phyloP scores from a whole-genome alignment of 1,140 invertebrate genomes.

The Drosophila subobscura region DNA sequence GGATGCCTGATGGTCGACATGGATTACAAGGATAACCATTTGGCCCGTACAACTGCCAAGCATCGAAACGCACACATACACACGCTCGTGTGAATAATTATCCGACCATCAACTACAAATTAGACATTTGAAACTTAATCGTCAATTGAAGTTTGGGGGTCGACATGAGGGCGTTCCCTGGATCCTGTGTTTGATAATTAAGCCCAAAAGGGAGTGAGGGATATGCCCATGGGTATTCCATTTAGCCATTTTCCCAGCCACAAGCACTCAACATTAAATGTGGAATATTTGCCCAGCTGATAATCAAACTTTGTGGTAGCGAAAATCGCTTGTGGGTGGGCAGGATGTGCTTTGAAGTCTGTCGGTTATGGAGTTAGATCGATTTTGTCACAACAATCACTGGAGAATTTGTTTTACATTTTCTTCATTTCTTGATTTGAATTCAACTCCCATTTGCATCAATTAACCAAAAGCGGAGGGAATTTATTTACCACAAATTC shows the following conservation, averaged over 20 bases:
- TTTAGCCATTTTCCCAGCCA: constrained; percentile 5
- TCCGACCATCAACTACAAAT: constrained; percentile 62
- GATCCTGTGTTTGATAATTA: constrained; percentile 15
- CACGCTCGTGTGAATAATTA: constrained; percentile 26
- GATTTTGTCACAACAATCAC: no score
- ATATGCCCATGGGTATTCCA: constrained; percentile 8
- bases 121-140: constrained; percentile 67
- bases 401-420: no score
- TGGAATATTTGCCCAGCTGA: constrained; percentile 28
- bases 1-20: constrained; percentile 24
- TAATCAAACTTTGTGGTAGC: constrained; percentile 21
- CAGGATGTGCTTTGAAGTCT: no score
- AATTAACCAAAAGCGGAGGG: no score
- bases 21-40: constrained; percentile 65
- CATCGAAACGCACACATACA: constrained; percentile 13
- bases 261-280: constrained; percentile 20
- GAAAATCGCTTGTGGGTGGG: constrained; percentile 6
- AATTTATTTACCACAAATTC: no score
- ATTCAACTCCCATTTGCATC: neutral
- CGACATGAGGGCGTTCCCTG: neutral
- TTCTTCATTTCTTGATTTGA: no score
- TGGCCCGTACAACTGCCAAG: constrained; percentile 55
- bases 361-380: no score
- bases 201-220: constrained; percentile 6
- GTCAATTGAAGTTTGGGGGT: constrained; percentile 30